phyloP scores from a whole-genome alignment of 2,113 vertebrate species.

The Oriolus oriolus region DNA sequence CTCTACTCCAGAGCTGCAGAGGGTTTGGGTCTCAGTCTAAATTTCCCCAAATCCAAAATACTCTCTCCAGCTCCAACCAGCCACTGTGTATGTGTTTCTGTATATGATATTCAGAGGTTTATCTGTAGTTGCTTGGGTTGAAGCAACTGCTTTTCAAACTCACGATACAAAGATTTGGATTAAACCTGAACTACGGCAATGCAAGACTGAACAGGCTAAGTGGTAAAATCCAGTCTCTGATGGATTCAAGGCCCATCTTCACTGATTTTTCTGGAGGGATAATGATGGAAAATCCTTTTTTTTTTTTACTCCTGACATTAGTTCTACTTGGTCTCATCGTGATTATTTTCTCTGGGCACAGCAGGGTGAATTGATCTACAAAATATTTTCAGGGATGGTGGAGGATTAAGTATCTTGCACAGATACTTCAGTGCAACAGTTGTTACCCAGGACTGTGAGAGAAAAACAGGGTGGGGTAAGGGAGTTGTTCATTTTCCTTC shows the following conservation, averaged over 20 bases:
- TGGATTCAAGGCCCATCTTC: background rate
- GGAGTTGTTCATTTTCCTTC: conserved; percentile 52
- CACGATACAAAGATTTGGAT: background rate
- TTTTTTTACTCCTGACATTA: background rate
- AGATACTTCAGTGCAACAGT: conserved; percentile 10
- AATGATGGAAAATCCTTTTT: background rate
- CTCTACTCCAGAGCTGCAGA: background rate
- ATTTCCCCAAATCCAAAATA: background rate
- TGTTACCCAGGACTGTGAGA: background rate
- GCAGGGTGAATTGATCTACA: conserved; percentile 44
- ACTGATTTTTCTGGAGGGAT: background rate
- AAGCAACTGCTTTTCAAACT: background rate
- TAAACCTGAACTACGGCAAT: background rate
- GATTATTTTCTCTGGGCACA: conserved; percentile 23
- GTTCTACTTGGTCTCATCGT: background rate
- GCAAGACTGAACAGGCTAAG: background rate
- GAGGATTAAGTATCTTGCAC: background rate
- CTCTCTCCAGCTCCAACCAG: background rate
- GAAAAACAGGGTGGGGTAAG: conserved; percentile 53
- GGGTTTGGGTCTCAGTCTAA: background rate
- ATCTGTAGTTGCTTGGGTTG: background rate
- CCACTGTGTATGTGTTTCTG: background rate
- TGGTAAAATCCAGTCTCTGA: background rate
- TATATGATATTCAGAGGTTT: background rate
- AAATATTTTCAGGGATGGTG: conserved; percentile 22